A percentile compares a stretch with the other conserved stretches of the same genome.
phyloP scores from a whole-genome alignment of 2,888 invertebrate species.

The Empis livida region DNA sequence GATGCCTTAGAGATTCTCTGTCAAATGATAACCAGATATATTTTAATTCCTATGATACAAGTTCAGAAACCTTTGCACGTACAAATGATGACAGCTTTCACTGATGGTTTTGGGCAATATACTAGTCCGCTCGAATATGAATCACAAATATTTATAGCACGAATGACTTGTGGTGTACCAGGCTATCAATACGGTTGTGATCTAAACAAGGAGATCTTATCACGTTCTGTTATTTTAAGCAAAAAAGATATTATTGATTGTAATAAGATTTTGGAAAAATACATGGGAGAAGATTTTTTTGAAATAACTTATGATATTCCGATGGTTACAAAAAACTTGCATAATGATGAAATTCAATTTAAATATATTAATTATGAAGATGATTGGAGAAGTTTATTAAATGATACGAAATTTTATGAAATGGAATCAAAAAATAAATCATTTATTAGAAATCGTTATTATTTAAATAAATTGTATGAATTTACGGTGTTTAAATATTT shows the following conservation, averaged over 20 bases:
- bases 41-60: slow-evolving; percentile 1
- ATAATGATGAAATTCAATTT: neutral
- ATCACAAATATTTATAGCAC: neutral
- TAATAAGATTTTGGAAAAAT: neutral
- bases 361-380: neutral
- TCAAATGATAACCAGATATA: neutral
- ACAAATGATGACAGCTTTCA: neutral
- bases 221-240: neutral
- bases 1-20: neutral
- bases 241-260: neutral
- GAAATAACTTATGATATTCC: neutral
- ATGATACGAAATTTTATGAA: too few relatives aligned
- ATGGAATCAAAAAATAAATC: too few relatives aligned
- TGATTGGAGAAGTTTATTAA: neutral
- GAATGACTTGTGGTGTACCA: neutral
- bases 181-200: slow-evolving; percentile 2
- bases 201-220: neutral
- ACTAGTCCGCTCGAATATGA: neutral
- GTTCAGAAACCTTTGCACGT: neutral
- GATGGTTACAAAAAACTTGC: neutral
- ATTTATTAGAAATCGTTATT: too few relatives aligned
- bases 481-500: too few relatives aligned
- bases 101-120: neutral
- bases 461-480: too few relatives aligned
- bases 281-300: neutral